Base-by-base conservation (phyloP, 2,888 invertebrate genomes). In the Cephus sareptanus region DNA sequence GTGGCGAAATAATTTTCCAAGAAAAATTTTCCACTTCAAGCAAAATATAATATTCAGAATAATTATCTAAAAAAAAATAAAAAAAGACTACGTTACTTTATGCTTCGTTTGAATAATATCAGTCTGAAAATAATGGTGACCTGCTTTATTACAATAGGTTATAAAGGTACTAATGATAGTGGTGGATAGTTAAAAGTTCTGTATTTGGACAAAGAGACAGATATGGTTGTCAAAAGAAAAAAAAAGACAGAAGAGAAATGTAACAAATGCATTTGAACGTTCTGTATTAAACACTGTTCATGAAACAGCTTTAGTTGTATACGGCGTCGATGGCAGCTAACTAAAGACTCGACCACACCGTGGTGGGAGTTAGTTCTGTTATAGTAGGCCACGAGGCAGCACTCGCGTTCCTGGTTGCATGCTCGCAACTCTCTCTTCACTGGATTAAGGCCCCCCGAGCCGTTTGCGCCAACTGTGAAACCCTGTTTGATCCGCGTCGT, bases 301-400 rank as follows among this genome's bases (percentile, higher is more conserved):
- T 81, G 81, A 78, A 80, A 77, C 86, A 87, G 86, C 89, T 56
- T 23, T 56, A 56, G 56, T 56, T 56, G 56, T 56, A 56, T 56
- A 56, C 9, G 23, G 1, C 56, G 56, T 9, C 56, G 23, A 56
- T 56, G 56, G 56, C 56, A 56, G 23, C 56, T 23, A 56, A 56
- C 56, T 88, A 89, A 89, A 88, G 87, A 88, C 87, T 84, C 85
- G 80, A 83, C 79, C 80, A 78, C 76, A 70, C 74, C 79, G 81
- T 85, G 88, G 91, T 89, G 89, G 91, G 90, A 91, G 91, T 90
- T 87, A 90, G 91, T 91, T 91, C 90, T 90, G 91, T 91, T 91
- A 91, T 91, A 91, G 91, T 91, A 91, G 91, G 91, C 91, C 91
- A 91, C 89, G 88, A 91, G 88, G 89, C 88, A 90, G 86, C 85